A percentile compares a stretch with the other conserved stretches of the same genome.
These are phyloP conservation scores for Heterocephalus glaber DNA, from an alignment of 2,113 vertebrate genomes.

Conservation along the genomic window DNA sequence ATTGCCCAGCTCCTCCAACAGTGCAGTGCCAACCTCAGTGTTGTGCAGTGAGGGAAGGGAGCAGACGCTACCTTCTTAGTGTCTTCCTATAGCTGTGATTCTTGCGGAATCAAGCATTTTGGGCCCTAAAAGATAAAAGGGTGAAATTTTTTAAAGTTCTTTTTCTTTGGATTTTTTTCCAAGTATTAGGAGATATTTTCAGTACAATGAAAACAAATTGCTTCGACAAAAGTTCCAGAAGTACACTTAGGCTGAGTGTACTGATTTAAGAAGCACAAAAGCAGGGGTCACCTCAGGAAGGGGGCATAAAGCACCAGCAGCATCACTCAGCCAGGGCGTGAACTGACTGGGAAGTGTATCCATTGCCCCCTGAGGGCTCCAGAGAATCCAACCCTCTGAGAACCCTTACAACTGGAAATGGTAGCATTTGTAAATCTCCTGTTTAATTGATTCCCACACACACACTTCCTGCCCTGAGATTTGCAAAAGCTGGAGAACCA, in stretches of 20 bases:
- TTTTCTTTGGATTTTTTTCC: not conserved
- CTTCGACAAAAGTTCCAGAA: not conserved
- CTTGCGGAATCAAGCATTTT: not conserved
- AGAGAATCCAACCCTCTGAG: not conserved
- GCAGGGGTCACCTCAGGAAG: not conserved
- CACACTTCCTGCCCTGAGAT: not conserved
- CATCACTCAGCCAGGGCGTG: not conserved
- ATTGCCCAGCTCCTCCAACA: not conserved
- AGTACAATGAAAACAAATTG: not conserved
- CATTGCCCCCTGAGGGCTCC: too few relatives aligned
- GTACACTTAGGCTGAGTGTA: not conserved
- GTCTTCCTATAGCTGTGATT: not conserved
- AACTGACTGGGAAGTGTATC: not conserved
- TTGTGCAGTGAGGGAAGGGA: not conserved
- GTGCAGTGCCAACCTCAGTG: not conserved
- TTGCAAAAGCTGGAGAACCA: not conserved
- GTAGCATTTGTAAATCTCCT: too few relatives aligned
- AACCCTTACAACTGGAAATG: fast-evolving
- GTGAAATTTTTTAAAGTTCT: not conserved
- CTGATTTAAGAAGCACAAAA: not conserved
- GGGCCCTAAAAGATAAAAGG: not conserved
- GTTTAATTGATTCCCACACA: not conserved
- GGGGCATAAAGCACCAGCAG: not conserved
- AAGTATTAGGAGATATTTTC: not conserved
- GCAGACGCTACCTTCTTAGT: not conserved